A percentile compares a stretch with the other conserved stretches of the same genome.
These are phyloP conservation scores for Boulengeromyrus knoepffleri DNA, from an alignment of 2,113 vertebrate species.

Conservation along the genomic window DNA sequence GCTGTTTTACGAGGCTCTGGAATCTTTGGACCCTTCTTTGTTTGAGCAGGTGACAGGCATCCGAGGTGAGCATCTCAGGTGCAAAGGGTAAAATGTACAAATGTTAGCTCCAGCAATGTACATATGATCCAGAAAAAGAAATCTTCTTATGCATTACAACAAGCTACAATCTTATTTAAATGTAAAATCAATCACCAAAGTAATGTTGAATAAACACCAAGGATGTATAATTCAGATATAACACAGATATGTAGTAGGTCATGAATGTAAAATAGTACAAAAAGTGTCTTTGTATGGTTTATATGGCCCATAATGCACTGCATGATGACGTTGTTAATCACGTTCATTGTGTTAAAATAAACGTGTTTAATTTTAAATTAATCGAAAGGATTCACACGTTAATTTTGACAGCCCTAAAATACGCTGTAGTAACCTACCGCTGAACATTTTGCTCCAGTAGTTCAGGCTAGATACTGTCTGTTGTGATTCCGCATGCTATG, in stretches of 20 bases:
- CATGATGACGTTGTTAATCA: background rate
- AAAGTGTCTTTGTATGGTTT: background rate
- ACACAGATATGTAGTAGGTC: background rate
- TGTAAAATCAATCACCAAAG: background rate
- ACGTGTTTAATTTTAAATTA: background rate
- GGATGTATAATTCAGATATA: background rate
- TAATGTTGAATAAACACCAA: background rate
- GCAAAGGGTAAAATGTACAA: background rate
- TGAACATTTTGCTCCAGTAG: background rate
- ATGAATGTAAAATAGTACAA: no score
- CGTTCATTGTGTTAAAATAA: background rate
- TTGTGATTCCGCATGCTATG: background rate
- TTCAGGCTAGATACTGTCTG: background rate
- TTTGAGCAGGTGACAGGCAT: conserved; percentile 22
- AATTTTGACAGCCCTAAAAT: no score
- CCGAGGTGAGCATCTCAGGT: conserved; percentile 32
- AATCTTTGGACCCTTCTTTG: conserved; percentile 20
- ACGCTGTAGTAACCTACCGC: background rate
- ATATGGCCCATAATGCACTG: background rate
- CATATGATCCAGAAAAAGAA: background rate
- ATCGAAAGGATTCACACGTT: no score
- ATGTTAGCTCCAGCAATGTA: no score
- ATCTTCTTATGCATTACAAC: background rate
- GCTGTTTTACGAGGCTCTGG: conserved; percentile 44
- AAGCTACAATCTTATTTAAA: background rate